Percentiles rank a stretch among this genome's conserved stretches.
Conservation (phyloP, 2,113 vertebrate genomes). For the Mystacornis crossleyi region DNA sequence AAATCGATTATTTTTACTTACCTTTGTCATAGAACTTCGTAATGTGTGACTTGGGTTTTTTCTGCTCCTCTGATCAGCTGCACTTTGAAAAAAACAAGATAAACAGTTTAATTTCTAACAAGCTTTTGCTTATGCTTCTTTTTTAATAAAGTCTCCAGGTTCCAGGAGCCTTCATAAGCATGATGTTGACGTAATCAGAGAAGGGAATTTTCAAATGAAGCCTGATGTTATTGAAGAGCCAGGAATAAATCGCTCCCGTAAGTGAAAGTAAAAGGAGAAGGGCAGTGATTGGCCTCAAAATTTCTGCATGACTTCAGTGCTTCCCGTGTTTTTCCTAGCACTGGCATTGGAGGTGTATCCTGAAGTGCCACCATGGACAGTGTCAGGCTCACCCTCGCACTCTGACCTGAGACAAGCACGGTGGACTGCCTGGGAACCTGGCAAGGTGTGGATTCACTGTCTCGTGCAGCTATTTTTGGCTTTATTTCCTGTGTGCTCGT, state of each 20-base stretch:
- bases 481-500: background rate
- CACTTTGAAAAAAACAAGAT: background rate
- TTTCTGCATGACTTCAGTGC: background rate
- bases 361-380: background rate
- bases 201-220: background rate
- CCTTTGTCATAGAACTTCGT: background rate
- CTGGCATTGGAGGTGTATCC: background rate
- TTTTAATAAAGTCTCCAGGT: conserved; percentile 20
- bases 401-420: background rate
- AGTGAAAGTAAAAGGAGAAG: background rate
- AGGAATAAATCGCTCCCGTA: background rate
- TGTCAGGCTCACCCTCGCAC: background rate
- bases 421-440: conserved; percentile 23
- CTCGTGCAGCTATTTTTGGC: background rate
- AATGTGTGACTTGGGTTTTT: background rate
- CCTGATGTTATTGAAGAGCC: background rate
- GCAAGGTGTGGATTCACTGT: background rate
- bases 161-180: background rate
- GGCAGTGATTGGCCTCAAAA: background rate
- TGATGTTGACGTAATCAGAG: background rate
- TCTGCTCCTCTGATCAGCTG: background rate
- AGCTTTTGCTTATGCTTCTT: background rate
- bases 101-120: background rate
- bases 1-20: background rate
- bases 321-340: background rate